Evolutionary conservation across 2,888 invertebrate genomes (phyloP).

Genomic region (Meloe dianella): DNA sequence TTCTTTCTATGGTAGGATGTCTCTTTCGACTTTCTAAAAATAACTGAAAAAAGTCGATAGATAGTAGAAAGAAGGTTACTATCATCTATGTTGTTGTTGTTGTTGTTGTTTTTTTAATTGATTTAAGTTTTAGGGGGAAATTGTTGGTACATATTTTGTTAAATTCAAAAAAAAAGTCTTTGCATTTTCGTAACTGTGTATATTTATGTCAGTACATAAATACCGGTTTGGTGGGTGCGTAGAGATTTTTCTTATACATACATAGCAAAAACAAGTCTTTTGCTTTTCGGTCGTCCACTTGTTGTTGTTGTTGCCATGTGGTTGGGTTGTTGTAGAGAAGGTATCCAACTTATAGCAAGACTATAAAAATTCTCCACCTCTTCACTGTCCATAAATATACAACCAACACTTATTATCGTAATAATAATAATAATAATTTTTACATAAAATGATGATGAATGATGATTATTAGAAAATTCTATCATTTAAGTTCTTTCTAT

Average conservation of each 20-base stretch:
- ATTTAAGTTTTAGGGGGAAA: background rate
- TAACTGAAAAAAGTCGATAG: background rate
- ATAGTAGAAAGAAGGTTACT: too few species aligned
- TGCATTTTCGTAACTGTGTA: background rate
- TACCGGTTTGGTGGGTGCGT: slow-evolving; percentile 9
- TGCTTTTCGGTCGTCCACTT: slow-evolving; percentile 16
- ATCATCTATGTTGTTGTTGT: too few species aligned
- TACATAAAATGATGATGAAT: background rate
- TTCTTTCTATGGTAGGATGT: too few species aligned
- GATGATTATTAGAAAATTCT: background rate
- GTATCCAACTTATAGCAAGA: background rate
- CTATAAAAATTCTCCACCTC: background rate
- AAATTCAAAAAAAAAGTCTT: too few species aligned
- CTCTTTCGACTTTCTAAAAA: slow-evolving; percentile 1
- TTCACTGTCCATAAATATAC: background rate
- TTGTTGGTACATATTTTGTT: too few species aligned
- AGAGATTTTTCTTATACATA: slow-evolving; percentile 11
- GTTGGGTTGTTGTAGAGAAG: background rate
- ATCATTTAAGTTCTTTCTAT: too few species aligned
- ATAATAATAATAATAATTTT: background rate
- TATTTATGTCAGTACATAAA: too few species aligned
- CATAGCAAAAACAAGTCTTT: slow-evolving; percentile 18
- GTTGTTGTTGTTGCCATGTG: slow-evolving; percentile 10
- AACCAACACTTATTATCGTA: background rate
- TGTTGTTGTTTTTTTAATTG: too few species aligned